A percentile compares a stretch with the other conserved stretches of the same genome.
Conservation (phyloP, 2,797 vertebrate genomes). For the Melanotaenia nigrans region DNA sequence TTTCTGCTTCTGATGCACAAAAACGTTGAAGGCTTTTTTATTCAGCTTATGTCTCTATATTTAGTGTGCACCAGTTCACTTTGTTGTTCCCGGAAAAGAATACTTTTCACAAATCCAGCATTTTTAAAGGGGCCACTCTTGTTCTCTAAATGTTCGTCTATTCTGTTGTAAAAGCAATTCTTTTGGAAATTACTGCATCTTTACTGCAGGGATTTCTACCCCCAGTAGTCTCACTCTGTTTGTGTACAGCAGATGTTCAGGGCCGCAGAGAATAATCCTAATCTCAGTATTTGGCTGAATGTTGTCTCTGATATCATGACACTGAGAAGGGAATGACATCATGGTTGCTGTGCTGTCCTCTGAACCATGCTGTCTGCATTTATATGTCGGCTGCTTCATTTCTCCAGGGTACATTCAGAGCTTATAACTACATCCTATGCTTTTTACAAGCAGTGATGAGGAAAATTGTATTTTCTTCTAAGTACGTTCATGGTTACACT, state of each 20-base stretch:
- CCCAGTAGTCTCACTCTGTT: slow-evolving; percentile 41
- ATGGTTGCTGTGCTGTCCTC: slow-evolving; percentile 29
- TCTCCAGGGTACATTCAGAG: not conserved
- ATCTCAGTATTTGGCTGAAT: slow-evolving; percentile 66
- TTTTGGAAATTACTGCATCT: slow-evolving; percentile 45
- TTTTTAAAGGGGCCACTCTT: slow-evolving; percentile 1
- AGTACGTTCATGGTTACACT: not conserved
- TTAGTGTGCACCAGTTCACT: slow-evolving; percentile 9
- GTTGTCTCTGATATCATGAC: slow-evolving; percentile 61
- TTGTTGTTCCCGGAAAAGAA: slow-evolving; percentile 16
- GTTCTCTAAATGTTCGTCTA: slow-evolving; percentile 23
- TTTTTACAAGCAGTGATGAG: not conserved
- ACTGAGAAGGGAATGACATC: slow-evolving; percentile 62
- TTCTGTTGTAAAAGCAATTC: slow-evolving; percentile 27
- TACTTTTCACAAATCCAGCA: not conserved
- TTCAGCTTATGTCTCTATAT: slow-evolving; percentile 16
- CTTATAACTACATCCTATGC: not conserved
- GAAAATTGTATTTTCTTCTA: not conserved
- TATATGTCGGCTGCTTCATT: slow-evolving; percentile 17
- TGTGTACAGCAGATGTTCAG: slow-evolving; percentile 67
- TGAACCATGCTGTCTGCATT: slow-evolving; percentile 20
- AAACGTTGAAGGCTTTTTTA: slow-evolving; percentile 39
- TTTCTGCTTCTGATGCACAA: slow-evolving; percentile 57
- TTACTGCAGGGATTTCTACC: slow-evolving; percentile 39
- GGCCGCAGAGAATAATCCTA: slow-evolving; percentile 73